phyloP scores from a whole-genome alignment of 2,113 vertebrate species.

The Gymnogyps californianus region DNA sequence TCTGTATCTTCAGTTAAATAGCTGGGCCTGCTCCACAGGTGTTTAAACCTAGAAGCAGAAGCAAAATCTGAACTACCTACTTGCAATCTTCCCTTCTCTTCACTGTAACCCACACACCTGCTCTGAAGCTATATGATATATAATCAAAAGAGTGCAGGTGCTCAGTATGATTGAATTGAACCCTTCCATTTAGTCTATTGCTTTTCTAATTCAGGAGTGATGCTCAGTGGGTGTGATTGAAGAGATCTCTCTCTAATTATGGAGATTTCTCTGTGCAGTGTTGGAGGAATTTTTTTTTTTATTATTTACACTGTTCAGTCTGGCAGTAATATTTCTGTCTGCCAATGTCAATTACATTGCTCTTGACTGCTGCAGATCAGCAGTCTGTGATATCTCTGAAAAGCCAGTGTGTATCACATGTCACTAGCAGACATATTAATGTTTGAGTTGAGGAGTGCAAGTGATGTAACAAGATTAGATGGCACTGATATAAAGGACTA shows the following conservation, averaged over 20 bases:
- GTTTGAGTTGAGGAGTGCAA: constrained; percentile 45
- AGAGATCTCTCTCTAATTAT: constrained; percentile 53
- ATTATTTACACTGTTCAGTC: constrained; percentile 65
- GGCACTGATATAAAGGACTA: constrained; percentile 56
- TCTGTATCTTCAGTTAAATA: background rate
- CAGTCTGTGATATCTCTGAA: constrained; percentile 59
- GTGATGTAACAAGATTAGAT: constrained; percentile 70
- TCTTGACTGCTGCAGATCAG: constrained; percentile 62
- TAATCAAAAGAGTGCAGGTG: constrained; percentile 47
- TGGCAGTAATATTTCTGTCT: constrained; percentile 65
- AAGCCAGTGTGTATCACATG: constrained; percentile 41
- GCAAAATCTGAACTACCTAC: background rate
- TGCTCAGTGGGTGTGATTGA: constrained; percentile 10
- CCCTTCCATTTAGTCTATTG: constrained; percentile 5
- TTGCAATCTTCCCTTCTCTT: constrained; percentile 12
- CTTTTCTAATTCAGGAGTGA: constrained; percentile 33
- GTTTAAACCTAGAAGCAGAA: constrained; percentile 11
- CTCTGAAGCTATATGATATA: background rate
- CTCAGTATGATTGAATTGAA: constrained; percentile 25
- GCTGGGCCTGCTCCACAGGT: background rate
- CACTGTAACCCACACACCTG: constrained; percentile 3
- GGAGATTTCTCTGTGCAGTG: constrained; percentile 29
- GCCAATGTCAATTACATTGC: constrained; percentile 50
- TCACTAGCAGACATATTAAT: constrained; percentile 64
- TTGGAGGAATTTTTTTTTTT: constrained; percentile 6